Conservation (phyloP, 2,888 invertebrate species). For the Ormyrus labotus region DNA sequence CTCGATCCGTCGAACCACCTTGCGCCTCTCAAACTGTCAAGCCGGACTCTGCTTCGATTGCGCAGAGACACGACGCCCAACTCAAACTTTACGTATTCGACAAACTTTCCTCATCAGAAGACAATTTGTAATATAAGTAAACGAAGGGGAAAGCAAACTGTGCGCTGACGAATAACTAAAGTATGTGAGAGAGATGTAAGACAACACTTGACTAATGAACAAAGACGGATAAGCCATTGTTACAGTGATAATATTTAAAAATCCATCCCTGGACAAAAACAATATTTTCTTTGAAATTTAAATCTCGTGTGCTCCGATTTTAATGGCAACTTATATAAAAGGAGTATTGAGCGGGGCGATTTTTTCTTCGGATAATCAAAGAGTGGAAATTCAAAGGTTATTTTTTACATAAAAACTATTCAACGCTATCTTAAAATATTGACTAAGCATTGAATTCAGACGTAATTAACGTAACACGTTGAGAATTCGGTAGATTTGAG, state of each 20-base stretch:
- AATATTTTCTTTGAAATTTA: slow-evolving; percentile 66
- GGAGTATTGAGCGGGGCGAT: slow-evolving; percentile 37
- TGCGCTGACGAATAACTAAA: slow-evolving; percentile 16
- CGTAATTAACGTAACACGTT: too few relatives aligned
- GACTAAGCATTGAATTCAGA: too few relatives aligned
- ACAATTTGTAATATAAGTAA: slow-evolving; percentile 67
- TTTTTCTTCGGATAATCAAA: slow-evolving; percentile 45
- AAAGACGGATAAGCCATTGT: slow-evolving; percentile 41
- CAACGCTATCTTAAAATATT: slow-evolving; percentile 7
- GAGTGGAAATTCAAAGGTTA: slow-evolving; percentile 48
- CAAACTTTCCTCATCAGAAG: slow-evolving; percentile 71
- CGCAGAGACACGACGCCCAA: slow-evolving; percentile 70
- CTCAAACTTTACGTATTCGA: slow-evolving; percentile 72
- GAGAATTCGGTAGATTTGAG: neutral
- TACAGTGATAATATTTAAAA: slow-evolving; percentile 45
- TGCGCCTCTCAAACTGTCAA: slow-evolving; percentile 71
- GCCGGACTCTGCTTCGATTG: slow-evolving; percentile 64
- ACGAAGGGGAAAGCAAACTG: neutral
- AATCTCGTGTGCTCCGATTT: slow-evolving; percentile 70
- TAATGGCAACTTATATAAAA: slow-evolving; percentile 63
- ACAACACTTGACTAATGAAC: slow-evolving; percentile 48
- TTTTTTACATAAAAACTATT: neutral
- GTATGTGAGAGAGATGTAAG: slow-evolving; percentile 34
- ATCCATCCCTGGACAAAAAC: slow-evolving; percentile 35
- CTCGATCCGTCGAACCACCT: slow-evolving; percentile 69